Conservation (phyloP, 2,113 vertebrate species). For the Petroica traversi region DNA sequence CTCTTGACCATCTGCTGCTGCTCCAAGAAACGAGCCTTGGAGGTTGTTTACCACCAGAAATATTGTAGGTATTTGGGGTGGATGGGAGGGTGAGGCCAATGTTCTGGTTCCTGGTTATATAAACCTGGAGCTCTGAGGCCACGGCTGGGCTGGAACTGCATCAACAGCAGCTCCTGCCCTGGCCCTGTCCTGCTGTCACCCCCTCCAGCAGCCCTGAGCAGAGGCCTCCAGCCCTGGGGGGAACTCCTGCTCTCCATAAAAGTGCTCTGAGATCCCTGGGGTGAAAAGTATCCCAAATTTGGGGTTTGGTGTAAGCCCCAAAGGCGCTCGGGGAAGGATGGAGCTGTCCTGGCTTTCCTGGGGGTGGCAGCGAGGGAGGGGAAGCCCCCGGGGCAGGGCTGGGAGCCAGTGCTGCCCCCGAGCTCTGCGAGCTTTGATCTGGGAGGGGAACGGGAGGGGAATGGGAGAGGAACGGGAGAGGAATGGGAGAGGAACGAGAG, state of each 20-base stretch:
- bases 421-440: background rate
- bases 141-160: fast-evolving
- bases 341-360: background rate
- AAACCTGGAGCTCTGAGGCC: background rate
- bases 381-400: background rate
- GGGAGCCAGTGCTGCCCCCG: background rate
- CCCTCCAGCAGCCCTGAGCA: fast-evolving
- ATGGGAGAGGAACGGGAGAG: background rate
- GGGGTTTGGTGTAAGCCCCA: background rate
- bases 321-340: background rate
- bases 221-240: fast-evolving
- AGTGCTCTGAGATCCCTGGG: background rate
- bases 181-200: background rate
- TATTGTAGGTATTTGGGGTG: background rate
- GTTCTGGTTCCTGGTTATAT: background rate
- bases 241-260: background rate
- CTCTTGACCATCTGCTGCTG: constrained; percentile 68
- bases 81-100: background rate
- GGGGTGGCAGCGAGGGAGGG: fast-evolving
- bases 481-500: background rate
- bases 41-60: constrained; percentile 47
- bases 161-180: background rate
- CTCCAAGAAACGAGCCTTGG: constrained; percentile 40
- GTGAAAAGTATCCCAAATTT: fast-evolving
- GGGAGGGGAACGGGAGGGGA: background rate